Percentiles rank a stretch among this genome's conserved stretches.
Evolutionary conservation across 2,888 invertebrate species (phyloP).

Genomic region (Ichneumoninae sp.): DNA sequence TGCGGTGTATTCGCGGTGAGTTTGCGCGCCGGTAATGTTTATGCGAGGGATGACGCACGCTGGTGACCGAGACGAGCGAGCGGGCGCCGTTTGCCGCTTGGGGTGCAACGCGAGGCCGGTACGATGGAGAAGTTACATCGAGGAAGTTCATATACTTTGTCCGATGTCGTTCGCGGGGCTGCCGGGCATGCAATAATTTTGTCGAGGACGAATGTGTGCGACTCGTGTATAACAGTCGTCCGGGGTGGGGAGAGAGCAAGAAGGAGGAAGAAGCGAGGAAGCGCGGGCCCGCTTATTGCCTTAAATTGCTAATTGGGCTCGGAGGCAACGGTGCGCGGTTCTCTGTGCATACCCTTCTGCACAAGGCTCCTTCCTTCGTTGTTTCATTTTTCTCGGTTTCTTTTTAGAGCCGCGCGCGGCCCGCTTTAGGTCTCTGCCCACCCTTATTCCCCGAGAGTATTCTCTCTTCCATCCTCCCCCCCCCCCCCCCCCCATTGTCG

Average conservation of each 20-base stretch:
- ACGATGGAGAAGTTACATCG: slow-evolving; percentile 34
- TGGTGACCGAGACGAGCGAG: slow-evolving; percentile 24
- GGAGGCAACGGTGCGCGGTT: slow-evolving; percentile 66
- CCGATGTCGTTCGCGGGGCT: slow-evolving; percentile 26
- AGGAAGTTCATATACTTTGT: slow-evolving; percentile 43
- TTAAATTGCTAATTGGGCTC: slow-evolving; percentile 82
- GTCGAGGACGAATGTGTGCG: slow-evolving; percentile 67
- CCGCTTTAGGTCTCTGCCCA: slow-evolving; percentile 62
- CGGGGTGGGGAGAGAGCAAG: slow-evolving; percentile 52
- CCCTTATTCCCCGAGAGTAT: slow-evolving; percentile 46
- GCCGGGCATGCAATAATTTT: slow-evolving; percentile 73
- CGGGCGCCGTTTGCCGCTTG: slow-evolving; percentile 40
- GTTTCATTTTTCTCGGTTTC: slow-evolving; percentile 26
- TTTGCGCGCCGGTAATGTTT: slow-evolving; percentile 68
- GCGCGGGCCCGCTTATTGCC: slow-evolving; percentile 78
- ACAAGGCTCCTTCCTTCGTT: slow-evolving; percentile 68
- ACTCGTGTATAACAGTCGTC: background rate
- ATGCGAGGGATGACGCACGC: slow-evolving; percentile 67
- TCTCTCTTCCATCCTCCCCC: slow-evolving; percentile 14
- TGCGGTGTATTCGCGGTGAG: slow-evolving; percentile 22
- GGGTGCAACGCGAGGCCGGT: slow-evolving; percentile 54
- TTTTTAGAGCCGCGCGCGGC: slow-evolving; percentile 57
- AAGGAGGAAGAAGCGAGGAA: slow-evolving; percentile 51
- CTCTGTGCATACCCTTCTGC: slow-evolving; percentile 73
- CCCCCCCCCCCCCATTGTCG: slow-evolving; percentile 68